Evolutionary conservation across 1,140 invertebrate genomes (phyloP), one percentile per base, ranked within the genome.

Genomic region (Macrotrachela quadricornifera): DNA sequence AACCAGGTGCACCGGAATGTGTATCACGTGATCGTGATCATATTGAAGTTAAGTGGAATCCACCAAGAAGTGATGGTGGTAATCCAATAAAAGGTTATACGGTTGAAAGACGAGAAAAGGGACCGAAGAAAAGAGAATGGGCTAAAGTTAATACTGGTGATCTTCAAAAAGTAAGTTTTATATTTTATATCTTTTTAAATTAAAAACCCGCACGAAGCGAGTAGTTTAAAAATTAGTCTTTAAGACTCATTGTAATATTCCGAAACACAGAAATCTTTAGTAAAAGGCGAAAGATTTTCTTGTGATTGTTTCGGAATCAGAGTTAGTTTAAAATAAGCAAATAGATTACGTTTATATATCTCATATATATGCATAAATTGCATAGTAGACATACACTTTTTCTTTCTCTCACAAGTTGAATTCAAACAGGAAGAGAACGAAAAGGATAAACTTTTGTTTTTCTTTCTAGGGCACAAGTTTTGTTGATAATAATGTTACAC

Each of bases 51-150:
- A 80, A 78, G 69, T 90, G 85, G 85, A 75, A 77, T 11, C 75
- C 84, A 46, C 87, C 87, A 1, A 83, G 86, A 57, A 83, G 81
- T 54, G 91, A 91, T 63, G 88, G 88, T 47, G 86, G 86, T 51
- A 87, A 85, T 0, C 79, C 81, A 39, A 87, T 92, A 63, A 72
- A 85, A 56, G 84, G 85, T 6, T 94, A 92, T 62, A 85, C 90
- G 59, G 77, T 92, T 59, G 86, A 94, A 66, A 78, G 90, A 51
- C 78, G 87, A 57, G 91, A 96, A 68, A 78, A 84, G 46, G 83
- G 83, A 47, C 85, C 83, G 51, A 88, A 87, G 52, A 77, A 61
- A 50, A 69, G 67, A 67, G 21, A 30, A 30, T 30, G 21, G 21
- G 2, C 21, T 4, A 30, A 83, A 63, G 84, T 30, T 4, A 30